phyloP scores from a whole-genome alignment of 2,113 vertebrate genomes.

The Oryzias javanicus region DNA sequence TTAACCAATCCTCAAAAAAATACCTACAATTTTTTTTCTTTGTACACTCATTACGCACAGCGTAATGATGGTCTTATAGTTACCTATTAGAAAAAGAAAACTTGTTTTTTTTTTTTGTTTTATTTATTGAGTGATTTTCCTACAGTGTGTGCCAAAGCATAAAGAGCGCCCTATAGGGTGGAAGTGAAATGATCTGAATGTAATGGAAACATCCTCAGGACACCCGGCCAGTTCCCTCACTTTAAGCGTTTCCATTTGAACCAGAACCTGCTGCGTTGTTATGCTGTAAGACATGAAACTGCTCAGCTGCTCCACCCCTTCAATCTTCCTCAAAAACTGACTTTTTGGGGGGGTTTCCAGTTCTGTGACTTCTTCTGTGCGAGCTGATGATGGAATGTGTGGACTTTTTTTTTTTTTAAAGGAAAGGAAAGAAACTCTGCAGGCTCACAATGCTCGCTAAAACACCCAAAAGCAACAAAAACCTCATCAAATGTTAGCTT shows the following conservation, averaged over 20 bases:
- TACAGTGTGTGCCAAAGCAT: constrained; percentile 87
- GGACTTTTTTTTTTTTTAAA: constrained; percentile 48
- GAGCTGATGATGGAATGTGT: constrained; percentile 80
- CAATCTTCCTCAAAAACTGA: too few relatives aligned
- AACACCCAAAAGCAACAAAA: constrained; percentile 10
- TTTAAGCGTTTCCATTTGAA: constrained; percentile 13
- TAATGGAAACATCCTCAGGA: constrained; percentile 52
- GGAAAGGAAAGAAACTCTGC: constrained; percentile 1
- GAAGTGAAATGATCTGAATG: constrained; percentile 82
- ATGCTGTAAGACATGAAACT: neutral
- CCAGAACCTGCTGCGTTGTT: constrained; percentile 11
- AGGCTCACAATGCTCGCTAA: neutral
- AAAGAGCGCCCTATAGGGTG: constrained; percentile 77
- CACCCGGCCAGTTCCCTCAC: constrained; percentile 45
- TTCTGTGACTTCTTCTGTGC: constrained; percentile 18
- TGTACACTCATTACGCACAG: constrained; percentile 99
- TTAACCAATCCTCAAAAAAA: constrained; percentile 99
- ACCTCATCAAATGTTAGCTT: constrained; percentile 4
- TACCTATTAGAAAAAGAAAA: constrained; percentile 97
- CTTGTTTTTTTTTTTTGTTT: constrained; percentile 77
- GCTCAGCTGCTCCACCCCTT: too few relatives aligned
- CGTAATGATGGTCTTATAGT: constrained; percentile 99
- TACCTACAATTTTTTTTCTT: constrained; percentile 98
- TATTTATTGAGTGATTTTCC: constrained; percentile 84
- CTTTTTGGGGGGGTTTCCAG: constrained; percentile 2